These are phyloP conservation scores for Troides oblongomaculatus DNA, from an alignment of 2,888 invertebrate species.

Conservation along the genomic window DNA sequence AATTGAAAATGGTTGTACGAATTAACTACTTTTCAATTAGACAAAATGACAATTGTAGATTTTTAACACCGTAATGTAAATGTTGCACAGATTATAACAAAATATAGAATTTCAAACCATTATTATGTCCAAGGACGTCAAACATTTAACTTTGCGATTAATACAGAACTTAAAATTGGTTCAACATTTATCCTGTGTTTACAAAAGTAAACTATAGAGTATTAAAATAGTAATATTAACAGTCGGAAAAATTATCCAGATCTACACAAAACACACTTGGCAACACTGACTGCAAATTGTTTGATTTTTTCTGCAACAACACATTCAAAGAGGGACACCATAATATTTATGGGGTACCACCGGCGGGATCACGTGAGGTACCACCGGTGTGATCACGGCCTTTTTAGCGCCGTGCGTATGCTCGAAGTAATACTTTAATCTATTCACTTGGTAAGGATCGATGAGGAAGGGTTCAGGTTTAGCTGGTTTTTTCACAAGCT, in stretches of 20 bases:
- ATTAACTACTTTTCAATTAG: no score
- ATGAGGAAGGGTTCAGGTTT: conserved; percentile 32
- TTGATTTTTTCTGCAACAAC: neutral
- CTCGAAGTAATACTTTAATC: conserved; percentile 41
- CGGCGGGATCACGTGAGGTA: conserved; percentile 25
- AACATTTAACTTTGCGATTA: no score
- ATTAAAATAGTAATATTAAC: no score
- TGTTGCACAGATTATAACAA: no score
- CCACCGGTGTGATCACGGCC: conserved; percentile 31
- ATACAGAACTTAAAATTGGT: no score
- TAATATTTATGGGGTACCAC: conserved; percentile 20
- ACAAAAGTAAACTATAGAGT: no score
- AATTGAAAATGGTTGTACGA: no score
- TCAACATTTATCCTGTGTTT: no score
- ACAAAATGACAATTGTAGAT: no score
- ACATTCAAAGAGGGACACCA: conserved; percentile 20
- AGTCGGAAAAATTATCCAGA: neutral
- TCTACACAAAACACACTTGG: neutral
- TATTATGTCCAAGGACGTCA: no score
- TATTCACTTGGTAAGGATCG: conserved; percentile 39
- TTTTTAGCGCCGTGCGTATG: conserved; percentile 34
- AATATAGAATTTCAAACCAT: no score
- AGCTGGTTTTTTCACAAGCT: conserved; percentile 23
- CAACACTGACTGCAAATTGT: conserved; percentile 1
- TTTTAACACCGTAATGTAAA: no score